phyloP scores from a whole-genome alignment of 2,113 vertebrate species.

The Apodemus sylvaticus region DNA sequence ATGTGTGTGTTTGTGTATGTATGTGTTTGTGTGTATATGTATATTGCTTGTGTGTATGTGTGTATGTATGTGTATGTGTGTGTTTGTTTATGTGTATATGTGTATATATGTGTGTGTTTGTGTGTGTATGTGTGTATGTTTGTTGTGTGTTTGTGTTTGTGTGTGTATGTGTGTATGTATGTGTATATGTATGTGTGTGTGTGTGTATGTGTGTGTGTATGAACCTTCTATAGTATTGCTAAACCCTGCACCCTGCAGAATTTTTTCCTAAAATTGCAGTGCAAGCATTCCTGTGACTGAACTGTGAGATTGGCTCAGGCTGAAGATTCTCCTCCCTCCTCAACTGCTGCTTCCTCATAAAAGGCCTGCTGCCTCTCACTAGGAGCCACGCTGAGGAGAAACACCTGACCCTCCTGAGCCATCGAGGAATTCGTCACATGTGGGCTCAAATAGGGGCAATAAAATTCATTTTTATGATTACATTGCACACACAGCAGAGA shows the following conservation, averaged over 20 bases:
- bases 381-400: not conserved
- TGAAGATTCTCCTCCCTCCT: not conserved
- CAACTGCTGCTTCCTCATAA: not conserved
- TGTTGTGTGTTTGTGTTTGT: not conserved
- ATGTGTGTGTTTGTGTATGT: not conserved
- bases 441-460: not conserved
- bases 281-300: not conserved
- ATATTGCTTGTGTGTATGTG: not conserved
- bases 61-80: not conserved
- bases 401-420: not conserved
- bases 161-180: not conserved
- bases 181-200: not conserved
- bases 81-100: not conserved
- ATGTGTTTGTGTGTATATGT: not conserved
- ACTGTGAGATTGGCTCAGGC: not conserved
- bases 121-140: not conserved
- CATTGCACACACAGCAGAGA: fast-evolving
- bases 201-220: not conserved
- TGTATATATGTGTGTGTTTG: not conserved
- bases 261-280: not conserved
- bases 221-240: not conserved
- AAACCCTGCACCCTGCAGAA: not conserved
- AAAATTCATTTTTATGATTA: not conserved
- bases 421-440: not conserved
- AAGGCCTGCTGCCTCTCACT: not conserved